phyloP scores from a whole-genome alignment of 2,113 vertebrate genomes.

The Scatophagus argus region DNA sequence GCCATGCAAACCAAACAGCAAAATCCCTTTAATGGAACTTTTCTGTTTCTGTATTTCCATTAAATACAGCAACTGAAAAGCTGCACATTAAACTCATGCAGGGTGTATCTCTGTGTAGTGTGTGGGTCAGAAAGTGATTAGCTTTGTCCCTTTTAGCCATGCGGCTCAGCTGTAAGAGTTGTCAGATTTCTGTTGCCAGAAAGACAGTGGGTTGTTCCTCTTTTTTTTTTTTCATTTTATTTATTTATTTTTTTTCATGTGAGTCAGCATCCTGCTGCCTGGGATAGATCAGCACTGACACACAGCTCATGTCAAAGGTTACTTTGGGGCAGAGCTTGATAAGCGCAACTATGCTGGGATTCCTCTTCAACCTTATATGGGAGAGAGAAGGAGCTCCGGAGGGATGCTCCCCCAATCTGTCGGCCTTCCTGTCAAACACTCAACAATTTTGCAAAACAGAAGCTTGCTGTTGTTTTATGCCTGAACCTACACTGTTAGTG shows the following conservation, averaged over 20 bases:
- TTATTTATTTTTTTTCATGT: conserved; percentile 33
- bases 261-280: conserved; percentile 64
- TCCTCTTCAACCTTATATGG: conserved; percentile 68
- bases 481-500: conserved; percentile 13
- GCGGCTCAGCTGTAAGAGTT: conserved; percentile 14
- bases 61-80: conserved; percentile 12
- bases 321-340: conserved; percentile 44
- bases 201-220: not conserved
- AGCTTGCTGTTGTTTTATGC: conserved; percentile 43
- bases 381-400: conserved; percentile 46
- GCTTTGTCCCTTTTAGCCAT: not conserved
- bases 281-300: conserved; percentile 65
- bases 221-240: conserved; percentile 29
- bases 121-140: conserved; percentile 32
- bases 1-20: conserved; percentile 36
- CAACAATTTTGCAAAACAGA: conserved; percentile 54
- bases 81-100: not conserved
- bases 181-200: not conserved
- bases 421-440: conserved; percentile 56
- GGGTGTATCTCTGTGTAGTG: conserved; percentile 18
- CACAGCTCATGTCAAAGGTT: conserved; percentile 54
- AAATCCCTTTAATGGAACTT: conserved; percentile 59
- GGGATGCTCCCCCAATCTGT: conserved; percentile 46
- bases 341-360: conserved; percentile 41
- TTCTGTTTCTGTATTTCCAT: conserved; percentile 28